A percentile compares a stretch with the other conserved stretches of the same genome.
Conservation (phyloP, 1,140 invertebrate species). For the Bombus pascuorum region DNA sequence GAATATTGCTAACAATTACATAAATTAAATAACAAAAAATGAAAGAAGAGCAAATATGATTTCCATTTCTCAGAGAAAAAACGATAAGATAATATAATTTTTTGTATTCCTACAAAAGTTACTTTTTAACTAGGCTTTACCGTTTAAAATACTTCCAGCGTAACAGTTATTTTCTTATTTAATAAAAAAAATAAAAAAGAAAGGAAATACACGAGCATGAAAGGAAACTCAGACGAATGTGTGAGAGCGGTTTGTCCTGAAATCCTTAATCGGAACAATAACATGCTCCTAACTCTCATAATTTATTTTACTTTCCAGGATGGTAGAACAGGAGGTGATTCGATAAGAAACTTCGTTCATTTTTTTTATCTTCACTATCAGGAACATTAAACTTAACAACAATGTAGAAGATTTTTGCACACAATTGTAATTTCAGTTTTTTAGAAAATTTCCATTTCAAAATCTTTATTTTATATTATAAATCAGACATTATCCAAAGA, state of each 20-base stretch:
- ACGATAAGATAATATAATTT: background rate
- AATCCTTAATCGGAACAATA: conserved; percentile 48
- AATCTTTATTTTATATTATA: background rate
- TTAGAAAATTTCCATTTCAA: too few relatives aligned
- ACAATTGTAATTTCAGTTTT: background rate
- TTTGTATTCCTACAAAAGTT: background rate
- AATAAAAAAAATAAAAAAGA: background rate
- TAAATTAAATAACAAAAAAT: too few relatives aligned
- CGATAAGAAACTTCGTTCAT: background rate
- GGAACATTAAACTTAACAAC: too few relatives aligned
- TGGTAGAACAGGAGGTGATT: background rate
- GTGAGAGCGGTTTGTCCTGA: conserved; percentile 38
- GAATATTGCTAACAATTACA: too few relatives aligned
- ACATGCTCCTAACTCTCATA: conserved; percentile 31
- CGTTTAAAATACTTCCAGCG: background rate
- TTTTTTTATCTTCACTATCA: background rate
- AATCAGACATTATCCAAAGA: background rate
- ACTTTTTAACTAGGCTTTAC: too few relatives aligned
- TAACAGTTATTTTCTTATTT: background rate
- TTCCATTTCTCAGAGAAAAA: too few relatives aligned
- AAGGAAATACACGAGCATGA: background rate
- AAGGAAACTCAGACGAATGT: conserved; percentile 8
- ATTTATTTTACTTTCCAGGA: conserved; percentile 52
- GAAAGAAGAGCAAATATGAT: too few relatives aligned
- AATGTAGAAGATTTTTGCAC: background rate